Conservation (phyloP, 2,888 invertebrate species). For the Apamea crenata region DNA sequence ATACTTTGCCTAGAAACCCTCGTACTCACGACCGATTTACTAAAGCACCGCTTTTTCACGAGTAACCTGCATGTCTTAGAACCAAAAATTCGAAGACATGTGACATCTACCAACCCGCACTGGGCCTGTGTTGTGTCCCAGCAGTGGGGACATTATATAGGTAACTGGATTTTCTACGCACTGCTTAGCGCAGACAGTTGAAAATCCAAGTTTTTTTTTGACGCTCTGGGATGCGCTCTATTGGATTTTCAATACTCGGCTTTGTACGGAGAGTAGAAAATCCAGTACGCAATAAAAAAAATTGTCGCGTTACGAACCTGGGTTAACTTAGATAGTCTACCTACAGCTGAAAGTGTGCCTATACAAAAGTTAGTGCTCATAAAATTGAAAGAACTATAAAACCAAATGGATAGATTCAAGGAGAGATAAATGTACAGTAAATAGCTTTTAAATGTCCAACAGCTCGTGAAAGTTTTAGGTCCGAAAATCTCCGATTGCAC, state of each 20-base stretch:
- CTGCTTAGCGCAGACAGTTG: too few relatives aligned
- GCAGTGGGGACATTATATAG: too few relatives aligned
- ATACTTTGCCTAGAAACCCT: not conserved
- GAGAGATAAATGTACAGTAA: not conserved
- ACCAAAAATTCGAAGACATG: not conserved
- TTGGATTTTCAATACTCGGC: not conserved
- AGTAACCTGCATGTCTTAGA: not conserved
- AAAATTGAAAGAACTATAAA: slow-evolving; percentile 14
- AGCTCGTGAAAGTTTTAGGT: not conserved
- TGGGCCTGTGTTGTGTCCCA: not conserved
- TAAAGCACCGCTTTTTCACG: not conserved
- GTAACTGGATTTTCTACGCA: too few relatives aligned
- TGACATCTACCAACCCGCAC: too few relatives aligned
- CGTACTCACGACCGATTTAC: not conserved
- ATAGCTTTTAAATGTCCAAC: slow-evolving; percentile 11
- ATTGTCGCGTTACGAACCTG: not conserved
- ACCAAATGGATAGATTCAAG: not conserved
- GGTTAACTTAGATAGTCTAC: not conserved
- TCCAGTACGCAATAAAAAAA: too few relatives aligned
- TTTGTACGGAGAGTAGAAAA: not conserved
- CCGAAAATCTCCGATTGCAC: not conserved
- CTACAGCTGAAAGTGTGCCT: not conserved
- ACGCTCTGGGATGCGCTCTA: too few relatives aligned
- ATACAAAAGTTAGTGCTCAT: slow-evolving; percentile 17
- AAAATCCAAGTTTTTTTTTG: too few relatives aligned